Conservation (phyloP, 2,113 vertebrate species). For the Acrocephalus kingi region DNA sequence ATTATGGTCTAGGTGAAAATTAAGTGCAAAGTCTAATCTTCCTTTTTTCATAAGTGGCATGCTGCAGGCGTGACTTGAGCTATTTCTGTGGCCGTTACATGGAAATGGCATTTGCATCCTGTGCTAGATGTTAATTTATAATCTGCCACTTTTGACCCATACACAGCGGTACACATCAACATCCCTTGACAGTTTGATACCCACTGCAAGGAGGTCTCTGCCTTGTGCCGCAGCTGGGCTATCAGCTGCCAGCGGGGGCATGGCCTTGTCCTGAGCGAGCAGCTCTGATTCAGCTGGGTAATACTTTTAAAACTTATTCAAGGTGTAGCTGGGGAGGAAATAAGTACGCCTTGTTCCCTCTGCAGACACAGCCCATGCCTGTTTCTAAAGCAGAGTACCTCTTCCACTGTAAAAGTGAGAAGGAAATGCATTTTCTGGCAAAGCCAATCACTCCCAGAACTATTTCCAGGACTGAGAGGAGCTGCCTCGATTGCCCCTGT, state of each 20-base stretch:
- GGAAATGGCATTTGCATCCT: background rate
- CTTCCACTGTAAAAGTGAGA: background rate
- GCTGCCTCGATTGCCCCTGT: fast-evolving
- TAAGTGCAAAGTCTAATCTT: background rate
- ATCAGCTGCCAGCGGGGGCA: fast-evolving
- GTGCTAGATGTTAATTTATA: background rate
- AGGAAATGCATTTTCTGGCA: background rate
- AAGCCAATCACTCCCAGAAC: background rate
- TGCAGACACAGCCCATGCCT: background rate
- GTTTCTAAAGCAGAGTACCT: background rate
- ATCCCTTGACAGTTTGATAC: background rate
- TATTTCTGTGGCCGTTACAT: background rate
- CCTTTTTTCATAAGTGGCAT: background rate
- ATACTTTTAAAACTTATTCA: background rate
- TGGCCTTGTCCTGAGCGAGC: background rate
- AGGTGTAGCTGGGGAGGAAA: background rate
- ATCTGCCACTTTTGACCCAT: background rate
- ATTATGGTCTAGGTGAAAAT: background rate
- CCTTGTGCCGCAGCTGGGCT: background rate
- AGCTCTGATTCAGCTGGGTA: background rate
- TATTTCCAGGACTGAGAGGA: background rate
- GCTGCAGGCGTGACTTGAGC: background rate
- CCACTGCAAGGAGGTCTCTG: background rate
- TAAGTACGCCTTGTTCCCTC: background rate
- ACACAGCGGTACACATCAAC: fast-evolving